phyloP scores from a whole-genome alignment of 2,113 vertebrate species.

The Sitta europaea region DNA sequence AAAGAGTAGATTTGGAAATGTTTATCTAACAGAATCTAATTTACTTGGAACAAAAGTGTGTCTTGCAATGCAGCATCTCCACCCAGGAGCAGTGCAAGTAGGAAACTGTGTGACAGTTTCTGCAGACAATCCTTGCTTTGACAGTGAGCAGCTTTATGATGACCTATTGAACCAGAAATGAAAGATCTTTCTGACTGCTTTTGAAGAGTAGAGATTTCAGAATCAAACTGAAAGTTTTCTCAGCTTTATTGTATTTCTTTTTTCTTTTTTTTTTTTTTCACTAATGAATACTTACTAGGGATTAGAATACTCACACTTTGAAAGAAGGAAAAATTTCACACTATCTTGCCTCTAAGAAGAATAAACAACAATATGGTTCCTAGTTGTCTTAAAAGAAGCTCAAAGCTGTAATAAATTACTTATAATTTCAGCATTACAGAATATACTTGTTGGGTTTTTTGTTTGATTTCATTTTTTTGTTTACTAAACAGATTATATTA shows the following conservation, averaged over 20 bases:
- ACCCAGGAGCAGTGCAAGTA: neutral
- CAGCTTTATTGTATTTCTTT: neutral
- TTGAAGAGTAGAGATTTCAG: neutral
- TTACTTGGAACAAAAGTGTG: neutral
- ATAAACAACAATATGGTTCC: neutral
- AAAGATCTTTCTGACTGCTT: neutral
- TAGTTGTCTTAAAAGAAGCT: neutral
- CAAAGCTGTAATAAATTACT: neutral
- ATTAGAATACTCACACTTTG: neutral
- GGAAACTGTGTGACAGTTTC: neutral
- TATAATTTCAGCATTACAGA: neutral
- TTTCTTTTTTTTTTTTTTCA: neutral
- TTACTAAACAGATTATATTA: neutral
- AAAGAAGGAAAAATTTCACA: neutral
- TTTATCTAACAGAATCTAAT: neutral
- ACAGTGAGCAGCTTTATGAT: neutral
- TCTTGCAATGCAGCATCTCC: neutral
- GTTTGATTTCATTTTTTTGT: neutral
- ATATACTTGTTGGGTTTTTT: neutral
- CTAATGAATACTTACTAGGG: neutral
- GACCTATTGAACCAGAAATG: neutral
- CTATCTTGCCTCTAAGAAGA: neutral
- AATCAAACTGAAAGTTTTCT: neutral
- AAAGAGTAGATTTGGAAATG: rapidly evolving
- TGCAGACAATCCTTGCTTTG: neutral